A percentile compares a stretch with the other conserved stretches of the same genome.
Evolutionary conservation across 2,797 vertebrate species (phyloP).

Genomic region (Microctenopoma stevenorrisi): DNA sequence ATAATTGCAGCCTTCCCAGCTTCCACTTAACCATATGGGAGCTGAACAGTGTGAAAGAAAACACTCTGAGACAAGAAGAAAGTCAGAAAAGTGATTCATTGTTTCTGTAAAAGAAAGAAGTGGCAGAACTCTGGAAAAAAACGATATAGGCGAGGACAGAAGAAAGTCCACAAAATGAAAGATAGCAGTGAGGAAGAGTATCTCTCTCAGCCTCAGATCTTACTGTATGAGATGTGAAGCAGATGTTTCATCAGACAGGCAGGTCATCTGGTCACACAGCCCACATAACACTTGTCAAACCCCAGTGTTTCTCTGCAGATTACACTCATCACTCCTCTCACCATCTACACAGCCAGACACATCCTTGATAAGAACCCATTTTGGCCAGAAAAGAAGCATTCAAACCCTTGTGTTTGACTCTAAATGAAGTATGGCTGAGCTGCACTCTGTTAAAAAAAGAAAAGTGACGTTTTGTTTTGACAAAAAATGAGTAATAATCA

Average conservation of each 20-base stretch:
- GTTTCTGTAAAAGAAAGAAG: constrained; percentile 41
- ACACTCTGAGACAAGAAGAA: constrained; percentile 34
- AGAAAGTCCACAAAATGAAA: constrained; percentile 55
- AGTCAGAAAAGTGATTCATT: constrained; percentile 50
- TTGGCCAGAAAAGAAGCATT: constrained; percentile 25
- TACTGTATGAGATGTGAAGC: constrained; percentile 64
- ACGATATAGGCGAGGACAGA: constrained; percentile 40
- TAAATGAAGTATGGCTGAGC: constrained; percentile 36
- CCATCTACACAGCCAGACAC: constrained; percentile 32
- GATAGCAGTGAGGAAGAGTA: constrained; percentile 46
- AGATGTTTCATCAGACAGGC: constrained; percentile 67
- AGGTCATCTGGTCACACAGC: constrained; percentile 59
- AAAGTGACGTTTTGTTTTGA: constrained; percentile 59
- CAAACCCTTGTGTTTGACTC: constrained; percentile 46
- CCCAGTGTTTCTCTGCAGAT: constrained; percentile 55
- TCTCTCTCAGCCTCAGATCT: constrained; percentile 53
- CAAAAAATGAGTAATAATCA: constrained; percentile 43
- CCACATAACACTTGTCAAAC: constrained; percentile 60
- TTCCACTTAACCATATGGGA: constrained; percentile 47
- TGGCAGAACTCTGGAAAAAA: constrained; percentile 28
- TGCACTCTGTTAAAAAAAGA: constrained; percentile 38
- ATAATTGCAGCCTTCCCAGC: constrained; percentile 54
- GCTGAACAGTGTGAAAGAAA: constrained; percentile 37
- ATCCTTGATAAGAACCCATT: constrained; percentile 50
- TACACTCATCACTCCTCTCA: constrained; percentile 55